Base-by-base conservation (phyloP, 2,113 vertebrate species). In the Lathamus discolor region DNA sequence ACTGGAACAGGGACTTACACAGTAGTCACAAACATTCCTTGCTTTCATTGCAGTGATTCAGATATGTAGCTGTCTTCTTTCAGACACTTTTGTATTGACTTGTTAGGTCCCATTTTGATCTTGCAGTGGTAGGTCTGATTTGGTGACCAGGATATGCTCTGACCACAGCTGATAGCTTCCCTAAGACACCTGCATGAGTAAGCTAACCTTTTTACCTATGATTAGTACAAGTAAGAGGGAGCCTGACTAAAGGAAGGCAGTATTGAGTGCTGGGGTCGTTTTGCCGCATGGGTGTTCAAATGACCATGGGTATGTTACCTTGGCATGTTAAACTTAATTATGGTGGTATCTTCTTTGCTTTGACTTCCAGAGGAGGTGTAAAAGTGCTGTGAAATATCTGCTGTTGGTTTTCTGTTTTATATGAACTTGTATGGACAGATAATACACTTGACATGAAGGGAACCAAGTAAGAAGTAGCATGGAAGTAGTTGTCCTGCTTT, bases 1-100 rank as follows among this genome's bases (percentile, higher is more conserved):
- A 13, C 39, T 66, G 39, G 23, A 66, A 54, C 5, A 12, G 39
- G 23, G 44, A 48, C 49, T 79, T 83, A 6, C 0, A 35, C 0
- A 35, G 28, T 43, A 74, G 35, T 46, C 31, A 69, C 44, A 78
- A 33, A 24, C 33, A 12, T 10, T 18, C 39, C 14, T 59, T 67
- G 23, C 66, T 90, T 75, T n/a, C 10, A 12, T 54, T 62, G 33
- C 20, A n/a, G 17, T 76, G 68, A 31, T 86, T 85, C 22, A 37
- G 31, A 8, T 85, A n/a, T 1, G 7, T 61, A 79, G 33, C 48
- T 87, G 24, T 75, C 63, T 61, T 83, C 17, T 43, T 85, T 57
- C 13, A 54, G 75, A n/a, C 5, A 2, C 43, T 82, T 86, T 74
- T 72, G 27, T 54, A 18, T 43, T 31, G 33, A 39, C 6, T 31